Base-by-base conservation (phyloP, 2,797 vertebrate genomes). In the Danionella dracula region DNA sequence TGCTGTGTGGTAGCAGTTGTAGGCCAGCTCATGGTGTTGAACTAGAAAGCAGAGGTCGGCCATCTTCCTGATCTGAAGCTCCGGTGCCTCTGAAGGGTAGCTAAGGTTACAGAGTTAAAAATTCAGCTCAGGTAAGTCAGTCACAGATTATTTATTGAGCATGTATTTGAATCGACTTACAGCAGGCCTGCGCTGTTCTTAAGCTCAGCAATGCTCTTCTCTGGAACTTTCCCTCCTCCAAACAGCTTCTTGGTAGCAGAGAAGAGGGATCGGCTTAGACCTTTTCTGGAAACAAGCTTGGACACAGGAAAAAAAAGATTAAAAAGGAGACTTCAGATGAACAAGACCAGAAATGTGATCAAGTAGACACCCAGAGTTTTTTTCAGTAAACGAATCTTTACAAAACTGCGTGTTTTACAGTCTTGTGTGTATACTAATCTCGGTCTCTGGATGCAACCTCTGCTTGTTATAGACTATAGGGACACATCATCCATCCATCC, bases 21-120 rank as follows among this genome's bases (percentile, higher is more conserved):
- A 99, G 34, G 97, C 96, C 85, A 99, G 81, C 59, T 99, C 97
- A 64, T 99, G 98, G 83, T 98, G 96, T 38, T 99, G 97, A 35
- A 99, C 93, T 83, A 99, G 87, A 82, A 99, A 98, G 78, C 97
- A 99, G 51, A 99, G 83, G 82, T 99, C 97, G 1, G 96, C 97
- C 97, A 99, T 97, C 86, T 99, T 99, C 71, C 97, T 91, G 78
- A 98, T 97, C 76, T 99, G 97, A 76, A 98, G 90, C 66, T 99
- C 97, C 1, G 97, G 94, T 11, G 97, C 96, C 87, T 99, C 97
- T 27, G 93, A 93, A 4, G 95, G 93, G 82, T 99, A 99, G 62
- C 97, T 99, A 69, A 79, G 65, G 82, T 35, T 62, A 62, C 4
- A 78, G n/a, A 1, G 20, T 9, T 1, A 75, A 44, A 55, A 8